Percentiles rank a stretch among this genome's conserved stretches.
These are phyloP conservation scores for Plutella xylostella DNA, from an alignment of 2,888 invertebrate genomes.

Conservation along the genomic window DNA sequence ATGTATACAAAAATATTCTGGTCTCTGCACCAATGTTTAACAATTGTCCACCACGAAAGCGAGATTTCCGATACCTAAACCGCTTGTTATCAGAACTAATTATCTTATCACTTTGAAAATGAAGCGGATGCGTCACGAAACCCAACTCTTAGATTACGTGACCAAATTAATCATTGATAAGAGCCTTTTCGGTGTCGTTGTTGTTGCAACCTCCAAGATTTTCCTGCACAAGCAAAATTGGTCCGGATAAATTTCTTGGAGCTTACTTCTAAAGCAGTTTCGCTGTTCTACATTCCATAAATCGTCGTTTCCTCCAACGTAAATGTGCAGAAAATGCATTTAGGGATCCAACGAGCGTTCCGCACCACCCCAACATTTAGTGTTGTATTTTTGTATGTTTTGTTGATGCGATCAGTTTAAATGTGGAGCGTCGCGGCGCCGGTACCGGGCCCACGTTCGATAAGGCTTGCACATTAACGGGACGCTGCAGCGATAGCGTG, in stretches of 20 bases:
- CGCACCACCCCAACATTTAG: slow-evolving; percentile 21
- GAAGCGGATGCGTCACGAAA: slow-evolving; percentile 41
- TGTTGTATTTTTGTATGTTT: slow-evolving; percentile 35
- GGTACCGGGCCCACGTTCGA: slow-evolving; percentile 34
- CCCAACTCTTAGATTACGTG: slow-evolving; percentile 39
- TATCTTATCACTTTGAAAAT: slow-evolving; percentile 57
- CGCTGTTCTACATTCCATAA: slow-evolving; percentile 7
- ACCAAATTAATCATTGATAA: slow-evolving; percentile 52
- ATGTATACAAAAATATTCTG: too few species aligned
- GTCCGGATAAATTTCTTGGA: neutral
- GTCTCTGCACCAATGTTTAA: neutral
- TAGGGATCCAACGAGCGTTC: slow-evolving; percentile 17
- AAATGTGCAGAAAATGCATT: slow-evolving; percentile 10
- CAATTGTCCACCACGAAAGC: neutral
- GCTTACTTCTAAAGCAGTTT: slow-evolving; percentile 4
- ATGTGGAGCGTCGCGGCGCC: slow-evolving; percentile 28
- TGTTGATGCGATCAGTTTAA: slow-evolving; percentile 39
- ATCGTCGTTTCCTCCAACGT: slow-evolving; percentile 8
- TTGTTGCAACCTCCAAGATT: neutral
- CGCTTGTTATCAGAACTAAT: slow-evolving; percentile 32
- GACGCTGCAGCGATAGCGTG: slow-evolving; percentile 62
- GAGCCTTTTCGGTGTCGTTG: slow-evolving; percentile 4
- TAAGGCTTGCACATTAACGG: slow-evolving; percentile 65
- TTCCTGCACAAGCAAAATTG: neutral
- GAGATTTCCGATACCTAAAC: slow-evolving; percentile 6